These are phyloP conservation scores for Noctuana brunneofusca DNA, from an alignment of 2,888 invertebrate genomes.

Conservation along the genomic window DNA sequence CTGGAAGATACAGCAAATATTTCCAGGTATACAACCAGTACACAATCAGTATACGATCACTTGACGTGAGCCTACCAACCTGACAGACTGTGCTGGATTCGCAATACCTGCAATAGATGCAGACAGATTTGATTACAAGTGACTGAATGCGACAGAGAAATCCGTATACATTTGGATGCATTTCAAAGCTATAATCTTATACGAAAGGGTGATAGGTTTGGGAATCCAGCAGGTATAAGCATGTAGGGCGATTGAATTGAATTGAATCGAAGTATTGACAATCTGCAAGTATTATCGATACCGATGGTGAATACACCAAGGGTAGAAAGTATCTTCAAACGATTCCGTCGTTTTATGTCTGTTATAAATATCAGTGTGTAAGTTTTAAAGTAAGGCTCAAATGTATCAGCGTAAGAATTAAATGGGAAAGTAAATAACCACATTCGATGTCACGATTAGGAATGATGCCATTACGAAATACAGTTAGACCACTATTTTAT, in stretches of 20 bases:
- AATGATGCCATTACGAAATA: neutral
- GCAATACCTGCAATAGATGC: conserved; percentile 9
- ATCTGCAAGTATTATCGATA: neutral
- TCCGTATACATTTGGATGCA: conserved; percentile 8
- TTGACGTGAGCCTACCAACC: conserved; percentile 1
- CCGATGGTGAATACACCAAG: neutral
- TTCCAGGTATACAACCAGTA: neutral
- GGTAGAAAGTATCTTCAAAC: neutral
- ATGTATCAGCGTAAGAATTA: neutral
- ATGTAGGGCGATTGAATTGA: neutral
- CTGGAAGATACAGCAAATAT: neutral
- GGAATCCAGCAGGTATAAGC: neutral
- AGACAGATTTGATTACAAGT: conserved; percentile 25
- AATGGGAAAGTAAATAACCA: neutral
- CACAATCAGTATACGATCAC: conserved; percentile 9
- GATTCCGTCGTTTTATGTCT: no score
- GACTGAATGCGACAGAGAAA: conserved; percentile 20
- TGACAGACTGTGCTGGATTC: neutral
- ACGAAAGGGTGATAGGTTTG: neutral
- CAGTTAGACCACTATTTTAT: neutral
- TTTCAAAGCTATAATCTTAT: conserved; percentile 21
- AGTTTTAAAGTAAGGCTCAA: neutral
- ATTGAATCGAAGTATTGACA: conserved; percentile 4
- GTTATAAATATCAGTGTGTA: neutral
- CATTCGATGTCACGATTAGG: neutral